Base-by-base conservation (phyloP, 2,888 invertebrate species). In the Diarsia rubi region DNA sequence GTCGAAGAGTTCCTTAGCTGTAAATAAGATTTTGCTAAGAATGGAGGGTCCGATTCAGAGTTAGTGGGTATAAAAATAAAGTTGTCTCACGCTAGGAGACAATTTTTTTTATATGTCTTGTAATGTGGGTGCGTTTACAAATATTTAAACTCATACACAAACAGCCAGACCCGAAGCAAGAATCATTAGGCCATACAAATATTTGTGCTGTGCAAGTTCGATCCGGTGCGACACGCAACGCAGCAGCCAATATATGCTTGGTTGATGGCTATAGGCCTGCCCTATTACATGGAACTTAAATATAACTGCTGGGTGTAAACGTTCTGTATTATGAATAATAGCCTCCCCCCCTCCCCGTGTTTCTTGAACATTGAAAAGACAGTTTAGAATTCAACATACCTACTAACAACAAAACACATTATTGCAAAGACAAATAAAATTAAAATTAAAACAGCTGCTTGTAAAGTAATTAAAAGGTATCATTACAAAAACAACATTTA, bases 1-100 rank as follows among this genome's bases (percentile, higher is more conserved):
- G 47, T 98, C 98, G 91, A 97, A 99, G 37, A 98, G 92, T 63
- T 97, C 97, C 93, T 98, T 97, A 52, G 98, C 99, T 98, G 87
- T 24, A 31, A 59, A 31, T 31, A 59, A 11, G 9, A 19, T 11
- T 31, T 16, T 24, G 14, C 14, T 54, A 3, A 27, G 27, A 57
- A 8, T 57, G 2, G 27, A 27, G 57, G 16, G 3, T 27, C 27
- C 2, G 27, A 57, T 16, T 57, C 16, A 6, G 27, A 1, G 14
- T 54, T 52, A 12, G 11, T 14, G n/a, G 14, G 24, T 52, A 12
- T 49, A 6, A 37, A 37, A 37, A 6, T 8, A 37, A 45, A 14
- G 14, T 14, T 45, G 45, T 0, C 0, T 5, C 12, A 14, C 24
- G 3, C 27, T 57, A 57, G 16, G 27, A 27, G n/a, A n/a, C n/a